Base-by-base conservation (phyloP, 1,140 invertebrate species). In the Cyclina sinensis region DNA sequence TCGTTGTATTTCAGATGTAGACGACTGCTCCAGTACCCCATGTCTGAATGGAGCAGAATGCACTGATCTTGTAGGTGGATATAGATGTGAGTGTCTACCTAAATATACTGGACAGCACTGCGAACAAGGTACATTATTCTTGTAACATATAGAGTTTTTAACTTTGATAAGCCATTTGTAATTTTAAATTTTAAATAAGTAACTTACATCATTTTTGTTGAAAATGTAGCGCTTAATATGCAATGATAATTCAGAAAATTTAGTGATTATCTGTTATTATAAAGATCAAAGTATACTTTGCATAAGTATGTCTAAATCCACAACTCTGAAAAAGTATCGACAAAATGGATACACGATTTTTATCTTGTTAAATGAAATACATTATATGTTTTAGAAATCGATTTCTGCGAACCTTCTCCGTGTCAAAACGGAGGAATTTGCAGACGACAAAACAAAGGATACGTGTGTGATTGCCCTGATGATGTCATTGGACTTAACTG, bases 401-500 rank as follows among this genome's bases (percentile, higher is more conserved):
- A 85, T 24, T 85, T 32, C 32, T 85, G 82, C 27, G 82, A 73
- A 24, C 70, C 82, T 1, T 35, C 37, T 14, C 82, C 82, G 16
- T 85, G 82, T 76, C 48, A 57, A 18, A 85, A 85, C 37, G 68
- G 68, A 21, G 82, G 82, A 11, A 7, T n/a, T 32, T 85, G 82
- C 46, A n/a, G 51, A 14, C n/a, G 39, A 39, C 11, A 32, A 24
- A 51, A 48, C 14, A 30, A 54, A 37, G 82, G 62, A 12, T 85
- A 85, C 35, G 39, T 85, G 4, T 85, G 82, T 43, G 70, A 51
- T 27, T 85, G 82, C 35, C 82, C 82, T 12, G 82, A 57, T 74
- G 62, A 85, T 43, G 82, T 85, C n/a, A 85, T 85, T 35, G 82
- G 82, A 14, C 51, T 85, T 1, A 85, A 70, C 32, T 85, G 82